phyloP scores from a whole-genome alignment of 2,888 invertebrate genomes.

The Leptinotarsa peninsularis region DNA sequence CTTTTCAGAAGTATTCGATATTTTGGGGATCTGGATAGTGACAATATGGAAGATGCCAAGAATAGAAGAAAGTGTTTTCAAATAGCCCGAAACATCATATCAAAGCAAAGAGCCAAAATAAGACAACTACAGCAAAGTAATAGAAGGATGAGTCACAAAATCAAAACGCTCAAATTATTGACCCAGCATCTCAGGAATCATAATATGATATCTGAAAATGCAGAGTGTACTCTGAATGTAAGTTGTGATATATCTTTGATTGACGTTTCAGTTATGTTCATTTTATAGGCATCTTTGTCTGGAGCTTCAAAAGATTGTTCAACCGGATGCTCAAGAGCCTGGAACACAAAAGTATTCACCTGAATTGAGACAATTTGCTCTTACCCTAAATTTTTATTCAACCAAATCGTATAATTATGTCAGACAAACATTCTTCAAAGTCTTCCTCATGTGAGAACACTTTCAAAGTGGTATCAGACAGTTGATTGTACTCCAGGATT shows the following conservation, averaged over 20 bases:
- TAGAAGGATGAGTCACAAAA: neutral
- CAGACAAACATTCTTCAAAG: constrained; percentile 34
- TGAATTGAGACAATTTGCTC: constrained; percentile 38
- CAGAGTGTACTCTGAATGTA: constrained; percentile 1
- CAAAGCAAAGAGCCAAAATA: constrained; percentile 5
- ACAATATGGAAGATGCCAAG: constrained; percentile 10
- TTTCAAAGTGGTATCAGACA: constrained; percentile 44
- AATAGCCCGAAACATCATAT: neutral
- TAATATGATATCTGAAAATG: constrained; percentile 1
- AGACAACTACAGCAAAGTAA: constrained; percentile 5
- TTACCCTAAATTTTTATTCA: constrained; percentile 45
- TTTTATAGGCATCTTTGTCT: constrained; percentile 21
- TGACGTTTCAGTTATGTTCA: neutral
- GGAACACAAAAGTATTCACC: constrained; percentile 31
- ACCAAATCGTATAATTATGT: constrained; percentile 40
- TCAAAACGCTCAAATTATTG: neutral
- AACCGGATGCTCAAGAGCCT: constrained; percentile 1
- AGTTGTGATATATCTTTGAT: constrained; percentile 1
- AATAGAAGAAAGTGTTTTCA: neutral
- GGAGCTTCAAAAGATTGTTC: constrained; percentile 14
- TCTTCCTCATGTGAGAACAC: constrained; percentile 40
- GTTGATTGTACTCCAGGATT: constrained; percentile 47
- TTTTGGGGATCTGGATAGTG: neutral
- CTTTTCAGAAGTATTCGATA: too few species aligned
- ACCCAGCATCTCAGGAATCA: constrained; percentile 10